A percentile compares a stretch with the other conserved stretches of the same genome.
phyloP scores from a whole-genome alignment of 2,113 vertebrate species.

The Toxotes jaculatrix region DNA sequence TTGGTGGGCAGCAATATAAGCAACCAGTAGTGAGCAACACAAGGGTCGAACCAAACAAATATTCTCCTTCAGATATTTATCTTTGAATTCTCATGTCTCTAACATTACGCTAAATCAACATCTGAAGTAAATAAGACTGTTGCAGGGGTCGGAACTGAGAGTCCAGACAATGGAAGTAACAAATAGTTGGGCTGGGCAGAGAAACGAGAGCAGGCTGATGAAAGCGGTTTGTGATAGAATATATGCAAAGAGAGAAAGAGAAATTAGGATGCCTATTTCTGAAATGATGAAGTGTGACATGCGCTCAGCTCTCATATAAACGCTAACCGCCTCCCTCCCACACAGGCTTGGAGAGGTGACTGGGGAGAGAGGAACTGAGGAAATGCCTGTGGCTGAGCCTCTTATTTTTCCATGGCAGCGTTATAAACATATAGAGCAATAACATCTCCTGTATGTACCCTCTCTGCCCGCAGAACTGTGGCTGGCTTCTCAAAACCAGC shows the following conservation, averaged over 20 bases:
- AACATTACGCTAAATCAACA: constrained; percentile 15
- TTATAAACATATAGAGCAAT: constrained; percentile 74
- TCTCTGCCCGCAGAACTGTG: constrained; percentile 58
- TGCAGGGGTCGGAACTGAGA: constrained; percentile 6
- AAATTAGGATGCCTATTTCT: constrained; percentile 34
- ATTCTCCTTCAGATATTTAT: constrained; percentile 25
- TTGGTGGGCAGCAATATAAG: not conserved
- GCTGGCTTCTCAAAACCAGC: constrained; percentile 58
- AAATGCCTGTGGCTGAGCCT: constrained; percentile 69
- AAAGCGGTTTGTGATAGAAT: constrained; percentile 30
- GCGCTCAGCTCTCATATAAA: constrained; percentile 33
- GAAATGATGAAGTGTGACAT: constrained; percentile 63
- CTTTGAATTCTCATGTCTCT: constrained; percentile 40
- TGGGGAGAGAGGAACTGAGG: constrained; percentile 45
- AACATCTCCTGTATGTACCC: constrained; percentile 62
- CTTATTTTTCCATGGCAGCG: constrained; percentile 71
- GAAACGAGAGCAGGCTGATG: constrained; percentile 27
- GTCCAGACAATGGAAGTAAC: constrained; percentile 23
- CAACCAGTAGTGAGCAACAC: not conserved
- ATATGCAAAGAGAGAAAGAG: constrained; percentile 12
- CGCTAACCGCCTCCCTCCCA: constrained; percentile 25
- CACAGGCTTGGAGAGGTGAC: constrained; percentile 38
- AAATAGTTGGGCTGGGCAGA: not conserved
- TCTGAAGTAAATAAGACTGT: constrained; percentile 18
- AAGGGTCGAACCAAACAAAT: constrained; percentile 30